Percentiles rank a stretch among this genome's conserved stretches.
Conservation (phyloP, 2,797 vertebrate species). For the Diceros bicornis region DNA sequence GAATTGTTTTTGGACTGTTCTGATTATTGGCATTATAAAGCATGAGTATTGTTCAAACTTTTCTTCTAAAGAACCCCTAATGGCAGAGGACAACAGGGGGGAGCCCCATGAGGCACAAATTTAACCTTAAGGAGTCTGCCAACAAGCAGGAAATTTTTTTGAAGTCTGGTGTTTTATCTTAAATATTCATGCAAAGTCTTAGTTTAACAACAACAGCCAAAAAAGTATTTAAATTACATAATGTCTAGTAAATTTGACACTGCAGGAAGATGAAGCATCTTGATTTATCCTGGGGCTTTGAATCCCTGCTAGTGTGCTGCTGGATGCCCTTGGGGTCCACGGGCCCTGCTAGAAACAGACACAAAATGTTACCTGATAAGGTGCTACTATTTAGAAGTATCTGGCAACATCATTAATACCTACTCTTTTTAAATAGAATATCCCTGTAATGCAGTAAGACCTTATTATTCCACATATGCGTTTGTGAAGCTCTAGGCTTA, state of each 20-base stretch:
- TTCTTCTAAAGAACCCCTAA: conserved; percentile 19
- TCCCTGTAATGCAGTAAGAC: not conserved
- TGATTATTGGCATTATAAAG: not conserved
- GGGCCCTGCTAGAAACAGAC: not conserved
- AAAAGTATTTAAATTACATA: conserved; percentile 26
- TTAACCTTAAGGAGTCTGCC: conserved; percentile 53
- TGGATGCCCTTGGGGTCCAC: too few relatives aligned
- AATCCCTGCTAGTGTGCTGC: accelerated
- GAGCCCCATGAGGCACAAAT: not conserved
- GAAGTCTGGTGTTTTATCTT: conserved; percentile 76
- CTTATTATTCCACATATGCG: not conserved
- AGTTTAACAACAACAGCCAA: not conserved
- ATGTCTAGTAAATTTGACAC: not conserved
- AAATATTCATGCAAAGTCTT: conserved; percentile 67
- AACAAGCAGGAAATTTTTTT: conserved; percentile 56
- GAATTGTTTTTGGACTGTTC: conserved; percentile 24
- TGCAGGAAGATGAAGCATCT: not conserved
- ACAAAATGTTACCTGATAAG: not conserved
- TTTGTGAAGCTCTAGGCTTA: not conserved
- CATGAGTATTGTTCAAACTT: not conserved
- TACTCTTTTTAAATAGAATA: not conserved
- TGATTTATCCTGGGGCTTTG: not conserved
- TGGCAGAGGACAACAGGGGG: not conserved
- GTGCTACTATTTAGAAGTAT: not conserved
- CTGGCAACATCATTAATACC: not conserved